These are phyloP conservation scores for Parelbella ahira DNA, from an alignment of 2,888 invertebrate genomes.

Conservation along the genomic window DNA sequence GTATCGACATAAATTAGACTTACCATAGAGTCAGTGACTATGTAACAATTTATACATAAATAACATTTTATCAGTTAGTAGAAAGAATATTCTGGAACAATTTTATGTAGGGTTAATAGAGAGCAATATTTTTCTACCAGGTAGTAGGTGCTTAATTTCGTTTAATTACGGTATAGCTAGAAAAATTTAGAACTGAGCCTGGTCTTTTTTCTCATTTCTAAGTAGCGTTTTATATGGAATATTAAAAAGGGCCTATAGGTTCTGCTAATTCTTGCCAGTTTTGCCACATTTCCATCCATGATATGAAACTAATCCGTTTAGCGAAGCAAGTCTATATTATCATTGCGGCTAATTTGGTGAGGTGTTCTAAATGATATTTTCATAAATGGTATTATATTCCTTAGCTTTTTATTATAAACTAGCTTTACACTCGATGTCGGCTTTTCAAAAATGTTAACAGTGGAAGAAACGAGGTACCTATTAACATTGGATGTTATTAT, in stretches of 20 bases:
- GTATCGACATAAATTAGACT: slow-evolving; percentile 65
- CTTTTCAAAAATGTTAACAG: slow-evolving; percentile 76
- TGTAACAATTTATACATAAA: slow-evolving; percentile 47
- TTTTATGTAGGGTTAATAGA: slow-evolving; percentile 70
- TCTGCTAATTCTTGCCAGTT: slow-evolving; percentile 70
- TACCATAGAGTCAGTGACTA: slow-evolving; percentile 51
- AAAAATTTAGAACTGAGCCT: slow-evolving; percentile 59
- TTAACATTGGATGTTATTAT: slow-evolving; percentile 70
- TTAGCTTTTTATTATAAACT: slow-evolving; percentile 69
- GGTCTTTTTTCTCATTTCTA: slow-evolving; percentile 60
- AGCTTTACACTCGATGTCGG: slow-evolving; percentile 77
- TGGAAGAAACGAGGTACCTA: slow-evolving; percentile 76
- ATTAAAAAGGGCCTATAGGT: slow-evolving; percentile 47
- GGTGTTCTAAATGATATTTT: slow-evolving; percentile 63
- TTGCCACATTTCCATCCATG: slow-evolving; percentile 74
- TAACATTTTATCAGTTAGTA: slow-evolving; percentile 52
- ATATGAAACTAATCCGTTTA: slow-evolving; percentile 59
- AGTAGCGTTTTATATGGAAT: slow-evolving; percentile 61
- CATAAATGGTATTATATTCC: slow-evolving; percentile 65
- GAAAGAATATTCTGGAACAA: slow-evolving; percentile 57
- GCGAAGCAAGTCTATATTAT: slow-evolving; percentile 60
- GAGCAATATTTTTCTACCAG: slow-evolving; percentile 70
- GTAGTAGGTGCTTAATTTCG: slow-evolving; percentile 68
- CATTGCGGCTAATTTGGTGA: slow-evolving; percentile 58
- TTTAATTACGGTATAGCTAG: slow-evolving; percentile 67